Evolutionary conservation across 1,140 invertebrate species (phyloP).

Genomic region (Drosophila orosa): DNA sequence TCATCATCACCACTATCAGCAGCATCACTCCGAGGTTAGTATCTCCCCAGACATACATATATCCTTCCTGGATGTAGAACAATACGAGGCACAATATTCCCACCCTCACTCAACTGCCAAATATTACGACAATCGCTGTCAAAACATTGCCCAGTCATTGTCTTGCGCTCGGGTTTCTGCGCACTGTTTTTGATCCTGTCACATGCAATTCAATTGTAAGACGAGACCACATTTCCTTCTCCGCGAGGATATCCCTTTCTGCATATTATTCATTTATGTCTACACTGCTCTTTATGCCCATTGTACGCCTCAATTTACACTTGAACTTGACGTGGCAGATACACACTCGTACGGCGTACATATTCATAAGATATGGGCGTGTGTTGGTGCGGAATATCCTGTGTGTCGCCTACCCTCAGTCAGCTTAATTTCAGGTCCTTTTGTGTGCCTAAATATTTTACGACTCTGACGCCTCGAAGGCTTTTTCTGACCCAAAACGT

Average conservation of each 20-base stretch:
- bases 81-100: not conserved
- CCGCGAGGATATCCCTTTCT: constrained; percentile 50
- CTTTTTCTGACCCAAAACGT: constrained; percentile 53
- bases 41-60: constrained; percentile 10
- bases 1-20: constrained; percentile 73
- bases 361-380: constrained; percentile 6
- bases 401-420: constrained; percentile 22
- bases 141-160: constrained; percentile 75
- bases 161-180: constrained; percentile 36
- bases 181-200: constrained; percentile 45
- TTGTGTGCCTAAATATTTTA: constrained; percentile 73
- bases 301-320: constrained; percentile 68
- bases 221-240: constrained; percentile 68
- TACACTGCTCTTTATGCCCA: constrained; percentile 54
- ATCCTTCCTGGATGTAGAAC: not conserved
- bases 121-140: constrained; percentile 78
- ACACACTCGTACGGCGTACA: constrained; percentile 18
- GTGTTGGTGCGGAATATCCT: constrained; percentile 36
- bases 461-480: constrained; percentile 70
- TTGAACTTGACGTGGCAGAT: constrained; percentile 58
- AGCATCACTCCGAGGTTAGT: constrained; percentile 83
- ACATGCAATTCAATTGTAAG: constrained; percentile 69
- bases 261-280: constrained; percentile 55
- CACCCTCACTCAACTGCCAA: constrained; percentile 17
- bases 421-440: constrained; percentile 69